Percentiles rank a stretch among this genome's conserved stretches.
Evolutionary conservation across 2,113 vertebrate genomes (phyloP).

Genomic region (Zapus hudsonius): DNA sequence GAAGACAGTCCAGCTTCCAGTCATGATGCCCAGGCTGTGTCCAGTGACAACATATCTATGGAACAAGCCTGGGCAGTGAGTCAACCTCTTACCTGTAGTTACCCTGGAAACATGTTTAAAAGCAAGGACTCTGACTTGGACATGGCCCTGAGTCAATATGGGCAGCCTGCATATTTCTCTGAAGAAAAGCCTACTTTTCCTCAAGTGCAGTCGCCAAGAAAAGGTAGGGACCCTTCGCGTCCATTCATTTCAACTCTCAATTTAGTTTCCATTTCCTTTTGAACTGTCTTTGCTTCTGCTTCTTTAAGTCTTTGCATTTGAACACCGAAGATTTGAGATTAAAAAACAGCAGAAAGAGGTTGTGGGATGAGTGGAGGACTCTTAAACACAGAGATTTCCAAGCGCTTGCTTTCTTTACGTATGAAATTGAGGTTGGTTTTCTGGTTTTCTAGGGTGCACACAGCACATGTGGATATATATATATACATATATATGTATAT

Average conservation of each 20-base stretch:
- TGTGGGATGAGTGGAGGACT: slow-evolving; percentile 85
- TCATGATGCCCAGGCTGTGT: slow-evolving; percentile 91
- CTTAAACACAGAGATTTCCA: slow-evolving; percentile 72
- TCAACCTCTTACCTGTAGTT: slow-evolving; percentile 93
- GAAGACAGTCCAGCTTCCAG: slow-evolving; percentile 90
- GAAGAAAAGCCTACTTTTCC: slow-evolving; percentile 93
- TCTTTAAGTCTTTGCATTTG: slow-evolving; percentile 78
- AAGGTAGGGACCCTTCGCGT: slow-evolving; percentile 91
- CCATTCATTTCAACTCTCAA: slow-evolving; percentile 47
- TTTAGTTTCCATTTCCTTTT: slow-evolving; percentile 76
- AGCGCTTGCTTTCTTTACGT: slow-evolving; percentile 76
- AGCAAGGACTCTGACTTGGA: slow-evolving; percentile 94
- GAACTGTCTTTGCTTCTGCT: slow-evolving; percentile 80
- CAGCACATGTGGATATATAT: not conserved
- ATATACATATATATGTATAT: too few species aligned
- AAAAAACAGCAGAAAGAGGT: slow-evolving; percentile 83
- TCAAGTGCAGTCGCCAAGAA: slow-evolving; percentile 95
- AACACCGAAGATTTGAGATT: slow-evolving; percentile 81
- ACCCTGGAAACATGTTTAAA: slow-evolving; percentile 91
- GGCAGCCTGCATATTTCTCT: slow-evolving; percentile 92
- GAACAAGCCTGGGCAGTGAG: slow-evolving; percentile 94
- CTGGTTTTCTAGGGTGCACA: not conserved
- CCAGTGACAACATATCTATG: slow-evolving; percentile 93
- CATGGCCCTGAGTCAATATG: slow-evolving; percentile 92
- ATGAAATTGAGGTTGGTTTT: not conserved